These are phyloP conservation scores for Pionites leucogaster DNA, from an alignment of 2,113 vertebrate genomes.

Conservation along the genomic window DNA sequence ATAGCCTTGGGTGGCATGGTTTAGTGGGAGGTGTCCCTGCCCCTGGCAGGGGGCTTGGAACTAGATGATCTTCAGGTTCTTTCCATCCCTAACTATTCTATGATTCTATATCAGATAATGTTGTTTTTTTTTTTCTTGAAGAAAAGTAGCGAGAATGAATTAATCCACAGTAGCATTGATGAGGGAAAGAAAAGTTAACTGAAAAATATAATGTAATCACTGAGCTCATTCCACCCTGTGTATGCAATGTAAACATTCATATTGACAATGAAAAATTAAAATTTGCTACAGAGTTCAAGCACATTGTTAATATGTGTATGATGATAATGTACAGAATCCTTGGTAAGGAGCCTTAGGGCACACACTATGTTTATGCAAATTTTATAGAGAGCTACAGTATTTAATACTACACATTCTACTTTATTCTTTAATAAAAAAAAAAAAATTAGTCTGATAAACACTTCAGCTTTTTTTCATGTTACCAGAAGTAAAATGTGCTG, in stretches of 20 bases:
- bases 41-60: too few species aligned
- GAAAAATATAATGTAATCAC: background rate
- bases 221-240: background rate
- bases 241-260: background rate
- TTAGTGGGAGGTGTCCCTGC: too few species aligned
- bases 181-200: conserved; percentile 16
- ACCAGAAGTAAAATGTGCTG: background rate
- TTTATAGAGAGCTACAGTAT: background rate
- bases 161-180: background rate
- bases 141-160: background rate
- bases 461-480: background rate
- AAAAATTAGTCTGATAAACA: background rate
- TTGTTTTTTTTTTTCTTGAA: background rate
- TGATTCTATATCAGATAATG: background rate
- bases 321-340: background rate
- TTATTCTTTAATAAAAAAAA: background rate
- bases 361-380: background rate
- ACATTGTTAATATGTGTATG: background rate
- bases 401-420: background rate
- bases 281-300: conserved; percentile 5
- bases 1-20: too few species aligned
- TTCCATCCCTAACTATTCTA: too few species aligned
- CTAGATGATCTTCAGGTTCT: too few species aligned
- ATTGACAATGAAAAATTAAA: conserved; percentile 29
- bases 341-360: background rate